These are phyloP conservation scores for Menidia menidia DNA, from an alignment of 2,797 vertebrate genomes.

Conservation along the genomic window DNA sequence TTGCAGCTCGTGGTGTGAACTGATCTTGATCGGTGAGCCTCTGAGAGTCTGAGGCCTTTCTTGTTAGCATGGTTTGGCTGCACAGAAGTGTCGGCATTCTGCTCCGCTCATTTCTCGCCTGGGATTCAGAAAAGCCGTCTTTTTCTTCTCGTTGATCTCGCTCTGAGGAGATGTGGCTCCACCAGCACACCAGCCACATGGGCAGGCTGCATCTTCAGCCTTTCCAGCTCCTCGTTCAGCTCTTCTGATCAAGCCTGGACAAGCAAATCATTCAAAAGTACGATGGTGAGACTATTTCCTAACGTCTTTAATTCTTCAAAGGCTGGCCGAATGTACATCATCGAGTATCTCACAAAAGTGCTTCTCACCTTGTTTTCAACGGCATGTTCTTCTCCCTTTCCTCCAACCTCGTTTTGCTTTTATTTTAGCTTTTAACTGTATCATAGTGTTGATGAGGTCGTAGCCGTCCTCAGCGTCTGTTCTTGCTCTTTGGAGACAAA, in stretches of 20 bases:
- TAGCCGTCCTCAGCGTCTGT: conserved; percentile 95
- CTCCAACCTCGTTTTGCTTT: conserved; percentile 91
- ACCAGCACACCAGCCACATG: conserved; percentile 88
- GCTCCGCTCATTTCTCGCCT: conserved; percentile 88
- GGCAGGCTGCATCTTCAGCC: conserved; percentile 90
- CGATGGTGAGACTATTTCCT: too few species aligned
- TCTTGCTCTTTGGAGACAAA: conserved; percentile 88
- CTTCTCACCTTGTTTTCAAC: conserved; percentile 90
- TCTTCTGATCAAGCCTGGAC: conserved; percentile 90
- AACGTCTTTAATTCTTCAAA: conserved; percentile 83
- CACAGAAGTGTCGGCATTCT: conserved; percentile 73
- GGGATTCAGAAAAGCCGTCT: conserved; percentile 88
- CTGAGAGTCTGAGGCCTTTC: conserved; percentile 86
- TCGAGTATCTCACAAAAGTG: too few species aligned
- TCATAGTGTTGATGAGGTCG: conserved; percentile 94
- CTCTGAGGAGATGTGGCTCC: conserved; percentile 88
- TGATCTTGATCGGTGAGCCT: conserved; percentile 89
- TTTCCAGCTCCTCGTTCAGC: conserved; percentile 95
- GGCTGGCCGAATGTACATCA: conserved; percentile 78
- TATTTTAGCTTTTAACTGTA: conserved; percentile 91
- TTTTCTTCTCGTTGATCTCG: conserved; percentile 92
- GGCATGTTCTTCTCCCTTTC: conserved; percentile 96
- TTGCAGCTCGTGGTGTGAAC: too few species aligned
- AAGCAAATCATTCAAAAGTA: too few species aligned
- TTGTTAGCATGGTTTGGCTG: conserved; percentile 89